Conservation (phyloP, 2,888 invertebrate species). For the Ochropleura leucogaster region DNA sequence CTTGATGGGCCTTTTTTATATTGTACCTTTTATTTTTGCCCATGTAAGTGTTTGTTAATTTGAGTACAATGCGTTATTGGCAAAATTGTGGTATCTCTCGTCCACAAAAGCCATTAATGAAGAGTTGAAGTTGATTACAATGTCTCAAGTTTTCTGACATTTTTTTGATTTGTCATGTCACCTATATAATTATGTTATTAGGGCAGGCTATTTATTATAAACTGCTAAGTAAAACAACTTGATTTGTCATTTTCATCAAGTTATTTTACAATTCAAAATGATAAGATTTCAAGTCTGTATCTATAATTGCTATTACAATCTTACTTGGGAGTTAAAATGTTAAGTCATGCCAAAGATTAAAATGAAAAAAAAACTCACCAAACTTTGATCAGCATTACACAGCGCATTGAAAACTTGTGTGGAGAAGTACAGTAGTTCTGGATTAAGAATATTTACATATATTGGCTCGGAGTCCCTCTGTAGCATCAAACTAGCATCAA, state of each 20-base stretch:
- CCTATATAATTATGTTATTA: too few relatives aligned
- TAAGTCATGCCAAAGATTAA: slow-evolving; percentile 11
- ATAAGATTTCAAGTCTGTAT: background rate
- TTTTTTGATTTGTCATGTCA: background rate
- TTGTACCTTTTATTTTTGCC: too few relatives aligned
- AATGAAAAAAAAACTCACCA: slow-evolving; percentile 74
- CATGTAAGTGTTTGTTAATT: too few relatives aligned
- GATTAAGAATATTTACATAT: slow-evolving; percentile 91
- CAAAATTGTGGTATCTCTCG: too few relatives aligned
- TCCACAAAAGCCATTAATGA: too few relatives aligned
- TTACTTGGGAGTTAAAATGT: background rate
- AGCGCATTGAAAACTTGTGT: slow-evolving; percentile 82
- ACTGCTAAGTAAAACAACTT: background rate
- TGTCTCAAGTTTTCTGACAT: too few relatives aligned
- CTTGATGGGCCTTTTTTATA: too few relatives aligned
- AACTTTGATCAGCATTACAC: slow-evolving; percentile 76
- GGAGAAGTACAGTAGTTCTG: slow-evolving; percentile 87
- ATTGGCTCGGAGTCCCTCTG: slow-evolving; percentile 92
- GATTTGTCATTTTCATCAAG: background rate
- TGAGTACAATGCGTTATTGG: too few relatives aligned
- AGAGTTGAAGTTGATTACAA: background rate
- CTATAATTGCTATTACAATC: background rate
- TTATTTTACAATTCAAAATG: background rate
- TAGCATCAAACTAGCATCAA: slow-evolving; percentile 83
- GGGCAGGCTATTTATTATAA: background rate